Percentiles rank a stretch among this genome's conserved stretches.
Evolutionary conservation across 2,888 invertebrate species (phyloP).

Genomic region (Chrysomela aeneicollis): DNA sequence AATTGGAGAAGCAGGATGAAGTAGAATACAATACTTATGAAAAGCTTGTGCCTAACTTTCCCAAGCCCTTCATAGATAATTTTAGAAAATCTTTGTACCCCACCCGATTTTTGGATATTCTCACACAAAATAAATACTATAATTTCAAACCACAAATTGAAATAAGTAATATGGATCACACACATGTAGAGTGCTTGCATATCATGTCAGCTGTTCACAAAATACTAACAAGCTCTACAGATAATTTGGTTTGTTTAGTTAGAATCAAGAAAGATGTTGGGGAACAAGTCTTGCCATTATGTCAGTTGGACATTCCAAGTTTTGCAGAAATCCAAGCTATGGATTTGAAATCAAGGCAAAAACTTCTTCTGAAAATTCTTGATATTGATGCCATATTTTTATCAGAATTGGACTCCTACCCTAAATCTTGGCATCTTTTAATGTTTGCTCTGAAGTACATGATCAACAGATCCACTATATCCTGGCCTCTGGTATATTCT

Average conservation of each 20-base stretch:
- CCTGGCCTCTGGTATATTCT: slow-evolving; percentile 65
- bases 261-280: slow-evolving; percentile 48
- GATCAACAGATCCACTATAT: slow-evolving; percentile 59
- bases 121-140: slow-evolving; percentile 70
- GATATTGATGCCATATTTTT: slow-evolving; percentile 58
- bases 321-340: slow-evolving; percentile 54
- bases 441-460: slow-evolving; percentile 69
- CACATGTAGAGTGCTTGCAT: slow-evolving; percentile 68
- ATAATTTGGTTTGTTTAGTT: slow-evolving; percentile 51
- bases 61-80: slow-evolving; percentile 58
- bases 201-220: slow-evolving; percentile 69
- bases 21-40: slow-evolving; percentile 24
- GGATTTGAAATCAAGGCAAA: slow-evolving; percentile 46
- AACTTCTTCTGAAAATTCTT: slow-evolving; percentile 64
- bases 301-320: slow-evolving; percentile 51
- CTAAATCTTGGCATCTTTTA: slow-evolving; percentile 68
- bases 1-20: slow-evolving; percentile 24
- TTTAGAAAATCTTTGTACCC: slow-evolving; percentile 71
- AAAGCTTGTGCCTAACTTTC: slow-evolving; percentile 69
- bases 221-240: slow-evolving; percentile 48
- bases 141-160: slow-evolving; percentile 75
- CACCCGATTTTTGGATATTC: slow-evolving; percentile 73
- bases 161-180: slow-evolving; percentile 68
- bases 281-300: slow-evolving; percentile 38
- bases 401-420: slow-evolving; percentile 60